Evolutionary conservation across 2,888 invertebrate species (phyloP).

Genomic region (Endotricha flammealis): DNA sequence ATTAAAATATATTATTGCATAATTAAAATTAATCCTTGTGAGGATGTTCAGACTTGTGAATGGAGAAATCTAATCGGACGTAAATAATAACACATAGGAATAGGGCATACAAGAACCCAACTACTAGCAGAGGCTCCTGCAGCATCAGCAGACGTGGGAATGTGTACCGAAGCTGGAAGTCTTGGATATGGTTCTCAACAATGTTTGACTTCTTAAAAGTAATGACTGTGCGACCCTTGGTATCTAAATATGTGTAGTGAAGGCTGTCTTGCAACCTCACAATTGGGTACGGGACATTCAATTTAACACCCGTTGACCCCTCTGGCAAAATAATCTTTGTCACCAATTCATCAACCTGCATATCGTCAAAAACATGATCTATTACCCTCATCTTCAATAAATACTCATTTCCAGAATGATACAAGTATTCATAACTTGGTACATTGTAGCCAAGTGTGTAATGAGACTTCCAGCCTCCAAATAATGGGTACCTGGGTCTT

Average conservation of each 20-base stretch:
- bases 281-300: conserved; percentile 90
- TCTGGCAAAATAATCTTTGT: conserved; percentile 96
- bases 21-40: conserved; percentile 64
- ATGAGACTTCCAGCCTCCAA: conserved; percentile 99
- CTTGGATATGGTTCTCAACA: conserved; percentile 97
- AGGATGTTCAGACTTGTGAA: conserved; percentile 82
- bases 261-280: conserved; percentile 84
- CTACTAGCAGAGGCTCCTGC: conserved; percentile 94
- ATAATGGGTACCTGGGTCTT: conserved; percentile 97
- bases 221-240: conserved; percentile 93
- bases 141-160: conserved; percentile 92
- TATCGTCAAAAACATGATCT: conserved; percentile 98
- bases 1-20: conserved; percentile 24
- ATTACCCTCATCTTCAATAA: conserved; percentile 94
- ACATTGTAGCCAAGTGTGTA: conserved; percentile 98
- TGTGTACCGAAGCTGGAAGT: conserved; percentile 92
- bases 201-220: conserved; percentile 89
- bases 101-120: conserved; percentile 91
- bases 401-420: conserved; percentile 86
- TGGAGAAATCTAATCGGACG: conserved; percentile 97
- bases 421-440: conserved; percentile 97
- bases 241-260: conserved; percentile 96
- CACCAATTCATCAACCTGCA: conserved; percentile 93
- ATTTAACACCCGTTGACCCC: conserved; percentile 88
- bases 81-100: conserved; percentile 96